These are phyloP conservation scores for Zaprionus obscuricornis DNA, from an alignment of 2,888 invertebrate species.

Conservation along the genomic window DNA sequence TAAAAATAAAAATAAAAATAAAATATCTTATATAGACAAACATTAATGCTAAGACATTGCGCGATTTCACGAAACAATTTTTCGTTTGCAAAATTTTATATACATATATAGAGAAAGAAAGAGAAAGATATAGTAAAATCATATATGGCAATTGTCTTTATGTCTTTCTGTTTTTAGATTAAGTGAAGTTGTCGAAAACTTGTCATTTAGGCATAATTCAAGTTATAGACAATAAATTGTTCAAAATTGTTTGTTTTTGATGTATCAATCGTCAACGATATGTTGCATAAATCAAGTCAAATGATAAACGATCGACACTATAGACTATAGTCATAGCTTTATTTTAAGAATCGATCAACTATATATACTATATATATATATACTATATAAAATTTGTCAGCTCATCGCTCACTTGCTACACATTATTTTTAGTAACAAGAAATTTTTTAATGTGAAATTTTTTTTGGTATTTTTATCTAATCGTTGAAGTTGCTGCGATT, in stretches of 20 bases:
- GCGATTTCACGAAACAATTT: too few species aligned
- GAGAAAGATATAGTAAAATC: neutral
- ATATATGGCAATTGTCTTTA: neutral
- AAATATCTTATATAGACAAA: neutral
- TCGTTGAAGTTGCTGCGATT: too few species aligned
- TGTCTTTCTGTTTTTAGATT: too few species aligned
- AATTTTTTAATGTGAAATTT: neutral
- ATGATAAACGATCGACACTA: too few species aligned
- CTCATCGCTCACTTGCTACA: neutral
- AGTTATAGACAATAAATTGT: neutral
- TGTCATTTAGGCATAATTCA: neutral
- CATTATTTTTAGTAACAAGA: neutral
- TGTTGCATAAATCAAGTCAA: constrained; percentile 19
- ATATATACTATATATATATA: constrained; percentile 5
- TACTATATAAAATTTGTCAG: constrained; percentile 5
- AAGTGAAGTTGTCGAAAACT: neutral
- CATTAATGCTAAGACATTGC: neutral
- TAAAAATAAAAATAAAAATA: neutral
- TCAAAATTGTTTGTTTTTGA: neutral
- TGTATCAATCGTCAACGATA: neutral
- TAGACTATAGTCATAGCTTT: neutral
- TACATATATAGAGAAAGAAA: too few species aligned
- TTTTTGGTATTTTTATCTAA: neutral
- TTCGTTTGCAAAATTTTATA: too few species aligned
- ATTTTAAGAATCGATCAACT: constrained; percentile 7